Evolutionary conservation across 2,888 invertebrate genomes (phyloP), one percentile per base, ranked within the genome.

Genomic region (Pterobdella sp.): DNA sequence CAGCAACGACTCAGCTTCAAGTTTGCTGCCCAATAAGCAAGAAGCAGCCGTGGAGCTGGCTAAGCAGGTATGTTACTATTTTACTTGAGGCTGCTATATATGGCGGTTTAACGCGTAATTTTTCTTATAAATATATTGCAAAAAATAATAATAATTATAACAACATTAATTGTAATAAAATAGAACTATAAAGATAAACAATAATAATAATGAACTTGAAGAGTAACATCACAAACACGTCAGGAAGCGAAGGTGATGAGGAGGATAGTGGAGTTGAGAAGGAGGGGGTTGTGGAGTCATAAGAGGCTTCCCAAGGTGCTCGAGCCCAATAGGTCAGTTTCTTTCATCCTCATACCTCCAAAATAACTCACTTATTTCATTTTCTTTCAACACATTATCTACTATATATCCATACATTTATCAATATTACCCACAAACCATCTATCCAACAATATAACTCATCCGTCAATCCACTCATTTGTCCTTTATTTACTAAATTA

Each of bases 211-310:
- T n/a, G n/a, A n/a, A n/a, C n/a, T n/a, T n/a, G n/a, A n/a, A n/a
- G n/a, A n/a, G n/a, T n/a, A n/a, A n/a, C n/a, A n/a, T n/a, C 32
- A n/a, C n/a, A n/a, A n/a, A n/a, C n/a, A n/a, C n/a, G 26, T 35
- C 68, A 74, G 74, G 74, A 74, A 68, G 72, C 94, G 37, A 90
- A 91, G 84, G 93, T 96, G 76, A 90, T 96, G 87, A 90, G 91
- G 81, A 88, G 94, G 83, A 91, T 95, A 81, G 88, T 90, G 35
- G 94, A 94, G 85, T 86, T 96, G 79, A 91, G 94, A 82, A 90
- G 92, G 81, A 92, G 94, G 82, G 97, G 95, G 52, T 86, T 95
- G 81, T 96, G 95, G 96, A 89, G 93, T 72, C 92, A 93, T 84
- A 89, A 90, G 79, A 88, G 94, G 74, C 72, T 74, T 2, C 74